Evolutionary conservation across 1,140 invertebrate species (phyloP).

Genomic region (Zeugodacus cucurbitae): DNA sequence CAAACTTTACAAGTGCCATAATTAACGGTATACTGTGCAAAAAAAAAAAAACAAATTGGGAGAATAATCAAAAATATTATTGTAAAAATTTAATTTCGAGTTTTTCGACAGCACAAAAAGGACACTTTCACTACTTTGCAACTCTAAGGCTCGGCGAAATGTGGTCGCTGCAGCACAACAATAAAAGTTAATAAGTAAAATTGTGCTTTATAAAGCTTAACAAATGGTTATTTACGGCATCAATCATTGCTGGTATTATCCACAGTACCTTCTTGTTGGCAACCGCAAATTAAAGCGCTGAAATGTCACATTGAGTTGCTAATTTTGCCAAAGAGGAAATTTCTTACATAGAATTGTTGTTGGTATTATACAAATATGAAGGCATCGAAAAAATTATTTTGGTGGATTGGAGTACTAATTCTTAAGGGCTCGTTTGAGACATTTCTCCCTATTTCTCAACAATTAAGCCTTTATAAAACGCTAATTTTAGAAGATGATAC

Average conservation of each 20-base stretch:
- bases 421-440: no score
- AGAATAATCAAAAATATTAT: neutral
- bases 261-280: neutral
- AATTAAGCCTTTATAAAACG: neutral
- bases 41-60: neutral
- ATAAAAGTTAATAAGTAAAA: neutral
- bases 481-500: neutral
- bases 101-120: neutral
- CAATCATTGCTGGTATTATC: neutral
- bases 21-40: slow-evolving; percentile 9
- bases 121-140: neutral
- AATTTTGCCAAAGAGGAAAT: neutral
- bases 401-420: no score
- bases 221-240: neutral
- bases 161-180: neutral
- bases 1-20: neutral
- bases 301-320: neutral
- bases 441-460: neutral
- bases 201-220: neutral
- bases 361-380: neutral
- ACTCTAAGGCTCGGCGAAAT: neutral
- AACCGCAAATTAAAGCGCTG: neutral
- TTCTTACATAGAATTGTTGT: neutral
- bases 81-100: neutral
- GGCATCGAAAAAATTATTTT: no score